Evolutionary conservation across 2,888 invertebrate genomes (phyloP), one percentile per base, ranked within the genome.

Genomic region (Lepidonotus clava): DNA sequence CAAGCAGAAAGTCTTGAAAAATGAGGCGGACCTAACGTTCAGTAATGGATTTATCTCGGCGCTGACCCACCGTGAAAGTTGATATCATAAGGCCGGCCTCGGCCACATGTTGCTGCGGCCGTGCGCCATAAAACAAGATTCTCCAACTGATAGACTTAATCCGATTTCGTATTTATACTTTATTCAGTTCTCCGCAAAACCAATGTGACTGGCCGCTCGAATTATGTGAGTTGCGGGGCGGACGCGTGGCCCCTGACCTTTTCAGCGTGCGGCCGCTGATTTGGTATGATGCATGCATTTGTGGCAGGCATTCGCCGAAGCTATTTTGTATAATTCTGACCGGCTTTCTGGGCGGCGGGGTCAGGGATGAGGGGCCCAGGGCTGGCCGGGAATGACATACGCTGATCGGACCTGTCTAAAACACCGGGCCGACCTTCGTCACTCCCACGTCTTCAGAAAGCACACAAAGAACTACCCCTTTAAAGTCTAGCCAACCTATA

Each of bases 161-260:
- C 80, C 51, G 41, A 80, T 80, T 80, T 34, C 51, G 80, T 24
- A 80, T 80, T 80, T 80, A 80, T 80, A 80, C 80, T 80, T 80
- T 51, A 80, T 80, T 80, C 80, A 80, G 80, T 80, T 80, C 80
- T 80, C 41, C n/a, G 80, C 80, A 80, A 80, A 80, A 80, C 46
- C 80, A 80, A 46, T 80, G 80, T 80, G 80, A 80, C 80, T 24
- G n/a, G 41, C 80, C 46, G 51, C 46, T 41, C n/a, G 51, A 80
- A 80, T 80, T 41, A 8, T 8, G 66, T 8, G 66, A 8, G 66
- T 14, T n/a, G 24, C 14, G 28, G 24, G 14, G 28, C 46, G 46
- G 71, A 18, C 5, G 41, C 80, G 6, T 34, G 46, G 46, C 80
- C 80, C 28, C n/a, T 80, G 80, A 80, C 80, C 80, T 80, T 80